Base-by-base conservation (phyloP, 2,113 vertebrate species). In the Oreochromis tanganicae region DNA sequence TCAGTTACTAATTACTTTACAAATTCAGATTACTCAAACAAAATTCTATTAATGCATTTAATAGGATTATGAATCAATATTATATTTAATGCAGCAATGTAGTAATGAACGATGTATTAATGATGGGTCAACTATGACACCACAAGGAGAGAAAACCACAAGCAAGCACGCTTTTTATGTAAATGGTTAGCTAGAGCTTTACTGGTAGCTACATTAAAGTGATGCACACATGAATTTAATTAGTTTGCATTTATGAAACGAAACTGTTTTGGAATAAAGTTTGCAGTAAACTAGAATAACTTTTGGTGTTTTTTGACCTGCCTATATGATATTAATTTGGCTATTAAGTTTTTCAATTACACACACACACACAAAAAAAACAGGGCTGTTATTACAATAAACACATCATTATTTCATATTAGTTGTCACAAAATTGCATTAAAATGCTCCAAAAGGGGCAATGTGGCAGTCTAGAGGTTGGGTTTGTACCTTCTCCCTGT, bases 341-440 rank as follows among this genome's bases (percentile, higher is more conserved):
- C 61, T n/a, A 38, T 38, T 66, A 1, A n/a, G 17, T 63, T 63
- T 7, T 36, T n/a, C 17, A 63, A 36, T 34, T 0, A 29, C 7
- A 29, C 55, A 8, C 52, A 54, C 19, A 32, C 32, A 32, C 5
- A 46, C 4, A 48, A 9, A 38, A 48, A 5, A 63, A 0, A 36
- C 32, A 7, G 61, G 1, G 4, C 32, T 38, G 0, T 38, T 5
- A 3, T 66, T 0, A 2, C 61, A 66, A 66, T 66, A 38, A 66
- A 38, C 19, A 7, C 61, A 12, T 66, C 6, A 2, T 38, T 38
- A 38, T 66, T 66, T 66, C 61, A 66, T 66, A 66, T 38, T 66
- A 1, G 17, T 66, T 38, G 61, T n/a, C 32, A 66, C 61, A 66
- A 38, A 66, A n/a, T 66, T 66, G 1, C 32, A 66, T 38, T 66